Conservation (phyloP, 2,797 vertebrate species). For the Hyperoplus lanceolatus region DNA sequence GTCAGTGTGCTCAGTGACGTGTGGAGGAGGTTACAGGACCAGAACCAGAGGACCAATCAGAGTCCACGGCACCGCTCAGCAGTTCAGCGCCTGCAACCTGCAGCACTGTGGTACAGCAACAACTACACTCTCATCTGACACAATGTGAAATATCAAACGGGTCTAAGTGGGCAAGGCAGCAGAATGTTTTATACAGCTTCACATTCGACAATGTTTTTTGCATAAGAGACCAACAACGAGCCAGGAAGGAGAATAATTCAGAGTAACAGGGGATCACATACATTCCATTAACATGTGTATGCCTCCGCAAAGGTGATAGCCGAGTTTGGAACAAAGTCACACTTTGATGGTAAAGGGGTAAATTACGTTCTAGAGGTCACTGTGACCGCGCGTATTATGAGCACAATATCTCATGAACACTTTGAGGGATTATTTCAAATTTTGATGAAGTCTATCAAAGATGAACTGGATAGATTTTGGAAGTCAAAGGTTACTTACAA, state of each 20-base stretch:
- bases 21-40: conserved; percentile 90
- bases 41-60: conserved; percentile 81
- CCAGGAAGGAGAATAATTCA: neutral
- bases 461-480: no score
- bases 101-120: conserved; percentile 84
- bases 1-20: conserved; percentile 90
- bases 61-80: conserved; percentile 82
- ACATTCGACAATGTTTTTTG: neutral
- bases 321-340: no score
- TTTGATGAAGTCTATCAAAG: no score
- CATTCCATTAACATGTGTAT: neutral
- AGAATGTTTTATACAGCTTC: neutral
- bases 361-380: no score
- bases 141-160: neutral
- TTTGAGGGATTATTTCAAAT: no score
- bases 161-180: neutral
- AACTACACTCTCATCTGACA: neutral
- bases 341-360: no score
- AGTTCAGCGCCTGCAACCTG: conserved; percentile 90
- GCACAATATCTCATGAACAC: no score
- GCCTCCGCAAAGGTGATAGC: no score
- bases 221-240: neutral
- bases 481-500: no score
- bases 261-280: neutral
- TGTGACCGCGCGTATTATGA: no score